Conservation (phyloP, 2,888 invertebrate species). For the Drosophila nigricruria region DNA sequence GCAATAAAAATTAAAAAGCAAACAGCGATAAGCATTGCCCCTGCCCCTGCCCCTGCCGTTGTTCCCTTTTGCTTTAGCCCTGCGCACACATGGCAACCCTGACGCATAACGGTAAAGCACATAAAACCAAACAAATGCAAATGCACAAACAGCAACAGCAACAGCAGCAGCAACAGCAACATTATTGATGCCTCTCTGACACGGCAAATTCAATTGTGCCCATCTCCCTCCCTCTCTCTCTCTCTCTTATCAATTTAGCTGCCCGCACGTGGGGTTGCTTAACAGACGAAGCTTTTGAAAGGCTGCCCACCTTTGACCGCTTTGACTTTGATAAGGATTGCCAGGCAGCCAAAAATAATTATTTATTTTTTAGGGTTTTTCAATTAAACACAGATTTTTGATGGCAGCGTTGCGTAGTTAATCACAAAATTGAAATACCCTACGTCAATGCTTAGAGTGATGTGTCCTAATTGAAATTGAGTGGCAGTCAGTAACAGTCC, state of each 20-base stretch:
- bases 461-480: slow-evolving; percentile 60
- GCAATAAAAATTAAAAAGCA: slow-evolving; percentile 79
- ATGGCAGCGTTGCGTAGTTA: neutral
- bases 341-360: slow-evolving; percentile 14
- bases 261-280: slow-evolving; percentile 6
- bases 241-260: slow-evolving; percentile 27
- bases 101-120: slow-evolving; percentile 54
- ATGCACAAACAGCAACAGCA: slow-evolving; percentile 37
- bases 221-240: neutral
- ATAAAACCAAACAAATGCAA: slow-evolving; percentile 80
- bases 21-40: slow-evolving; percentile 73
- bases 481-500: slow-evolving; percentile 27
- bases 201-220: slow-evolving; percentile 70
- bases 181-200: slow-evolving; percentile 73
- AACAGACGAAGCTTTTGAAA: slow-evolving; percentile 21
- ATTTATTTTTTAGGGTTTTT: neutral
- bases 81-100: slow-evolving; percentile 71
- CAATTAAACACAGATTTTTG: neutral
- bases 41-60: slow-evolving; percentile 9
- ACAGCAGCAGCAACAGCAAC: slow-evolving; percentile 7
- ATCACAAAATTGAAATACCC: neutral
- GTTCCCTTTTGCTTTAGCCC: neutral
- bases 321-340: slow-evolving; percentile 47
- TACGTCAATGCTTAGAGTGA: slow-evolving; percentile 22
- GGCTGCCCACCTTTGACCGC: slow-evolving; percentile 6